Evolutionary conservation across 2,888 invertebrate species (phyloP).

Genomic region (Lymantria dispar): DNA sequence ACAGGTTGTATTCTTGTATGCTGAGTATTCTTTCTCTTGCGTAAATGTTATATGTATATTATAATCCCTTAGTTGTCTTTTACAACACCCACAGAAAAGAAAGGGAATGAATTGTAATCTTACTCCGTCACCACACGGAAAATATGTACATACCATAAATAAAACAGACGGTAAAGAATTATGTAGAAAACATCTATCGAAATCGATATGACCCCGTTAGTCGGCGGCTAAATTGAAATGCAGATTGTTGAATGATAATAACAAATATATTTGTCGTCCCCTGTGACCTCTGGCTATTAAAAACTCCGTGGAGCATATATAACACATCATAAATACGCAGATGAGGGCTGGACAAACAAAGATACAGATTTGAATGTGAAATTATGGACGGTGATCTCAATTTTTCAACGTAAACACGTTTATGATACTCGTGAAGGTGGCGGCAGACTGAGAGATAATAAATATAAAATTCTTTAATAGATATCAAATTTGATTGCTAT

Average conservation of each 20-base stretch:
- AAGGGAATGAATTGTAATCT: too few species aligned
- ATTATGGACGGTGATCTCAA: constrained; percentile 62
- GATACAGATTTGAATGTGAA: constrained; percentile 71
- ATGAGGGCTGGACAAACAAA: constrained; percentile 70
- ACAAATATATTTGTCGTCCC: constrained; percentile 69
- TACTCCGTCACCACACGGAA: too few species aligned
- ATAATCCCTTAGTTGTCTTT: not conserved
- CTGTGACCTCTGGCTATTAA: constrained; percentile 64
- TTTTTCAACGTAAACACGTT: constrained; percentile 63
- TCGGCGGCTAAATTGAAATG: constrained; percentile 70
- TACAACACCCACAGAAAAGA: not conserved
- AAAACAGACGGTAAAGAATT: constrained; percentile 51
- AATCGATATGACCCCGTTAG: constrained; percentile 76
- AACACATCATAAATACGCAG: constrained; percentile 69
- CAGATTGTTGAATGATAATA: constrained; percentile 71
- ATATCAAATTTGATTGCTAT: constrained; percentile 10
- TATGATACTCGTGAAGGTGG: constrained; percentile 35
- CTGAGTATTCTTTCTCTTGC: too few species aligned
- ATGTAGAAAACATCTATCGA: constrained; percentile 62
- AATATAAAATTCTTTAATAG: constrained; percentile 16
- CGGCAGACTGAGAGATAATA: constrained; percentile 25
- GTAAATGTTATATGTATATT: too few species aligned
- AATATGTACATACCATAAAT: constrained; percentile 24
- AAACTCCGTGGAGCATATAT: constrained; percentile 54
- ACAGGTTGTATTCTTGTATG: too few species aligned